Percentiles rank a stretch among this genome's conserved stretches.
Evolutionary conservation across 2,797 vertebrate genomes (phyloP).

Genomic region (Sebastes elongatus): DNA sequence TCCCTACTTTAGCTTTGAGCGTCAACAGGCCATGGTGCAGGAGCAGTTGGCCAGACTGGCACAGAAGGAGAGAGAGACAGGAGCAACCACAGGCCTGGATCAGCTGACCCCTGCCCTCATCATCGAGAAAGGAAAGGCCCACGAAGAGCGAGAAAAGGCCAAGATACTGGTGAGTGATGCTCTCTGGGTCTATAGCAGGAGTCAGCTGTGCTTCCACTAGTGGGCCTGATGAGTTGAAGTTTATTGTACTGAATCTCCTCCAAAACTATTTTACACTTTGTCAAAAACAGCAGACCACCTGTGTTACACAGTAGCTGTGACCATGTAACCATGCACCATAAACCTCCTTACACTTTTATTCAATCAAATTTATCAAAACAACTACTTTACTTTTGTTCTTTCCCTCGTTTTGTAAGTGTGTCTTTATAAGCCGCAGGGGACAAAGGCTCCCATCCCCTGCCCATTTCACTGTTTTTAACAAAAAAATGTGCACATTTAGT

Average conservation of each 20-base stretch:
- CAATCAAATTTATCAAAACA: not conserved
- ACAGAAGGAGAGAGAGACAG: constrained; percentile 80
- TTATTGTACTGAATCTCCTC: not conserved
- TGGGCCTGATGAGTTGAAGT: not conserved
- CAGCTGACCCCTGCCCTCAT: constrained; percentile 49
- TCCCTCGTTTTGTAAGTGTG: not conserved
- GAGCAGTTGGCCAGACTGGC: constrained; percentile 85
- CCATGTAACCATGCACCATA: not conserved
- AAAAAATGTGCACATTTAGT: not conserved
- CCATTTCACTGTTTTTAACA: not conserved
- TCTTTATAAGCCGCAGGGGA: not conserved
- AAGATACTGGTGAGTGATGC: constrained; percentile 85
- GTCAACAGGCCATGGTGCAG: constrained; percentile 86
- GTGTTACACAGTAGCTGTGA: not conserved
- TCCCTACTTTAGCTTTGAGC: constrained; percentile 83
- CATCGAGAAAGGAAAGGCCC: constrained; percentile 56
- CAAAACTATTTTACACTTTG: not conserved
- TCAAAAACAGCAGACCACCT: not conserved
- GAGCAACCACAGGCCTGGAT: constrained; percentile 46
- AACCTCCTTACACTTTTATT: not conserved
- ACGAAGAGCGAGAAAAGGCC: constrained; percentile 77
- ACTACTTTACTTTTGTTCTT: not conserved
- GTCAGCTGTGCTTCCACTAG: not conserved
- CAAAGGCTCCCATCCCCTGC: not conserved
- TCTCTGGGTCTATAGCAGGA: no score